Evolutionary conservation across 1,140 invertebrate genomes (phyloP).

Genomic region (Ctenoplectra terminalis): DNA sequence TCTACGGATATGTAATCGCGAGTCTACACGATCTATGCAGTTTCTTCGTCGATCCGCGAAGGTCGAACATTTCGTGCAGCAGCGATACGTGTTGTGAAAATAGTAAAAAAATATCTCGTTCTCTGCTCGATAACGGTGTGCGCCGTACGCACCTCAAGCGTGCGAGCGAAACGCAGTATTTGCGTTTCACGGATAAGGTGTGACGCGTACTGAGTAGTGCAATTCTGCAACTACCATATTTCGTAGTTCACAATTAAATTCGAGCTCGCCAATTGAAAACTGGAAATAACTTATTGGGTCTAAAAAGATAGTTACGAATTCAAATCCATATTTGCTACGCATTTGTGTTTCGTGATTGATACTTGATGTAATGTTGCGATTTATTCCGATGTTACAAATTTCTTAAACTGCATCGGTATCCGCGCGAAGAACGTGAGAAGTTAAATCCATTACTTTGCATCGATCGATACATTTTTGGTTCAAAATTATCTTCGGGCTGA

Average conservation of each 20-base stretch:
- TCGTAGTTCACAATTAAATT: not conserved
- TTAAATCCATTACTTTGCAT: too few relatives aligned
- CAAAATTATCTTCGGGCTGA: too few relatives aligned
- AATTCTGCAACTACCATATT: not conserved
- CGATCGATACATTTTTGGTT: too few relatives aligned
- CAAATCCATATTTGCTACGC: not conserved
- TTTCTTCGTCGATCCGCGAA: slow-evolving; percentile 1
- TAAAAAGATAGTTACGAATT: not conserved
- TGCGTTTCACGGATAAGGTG: not conserved
- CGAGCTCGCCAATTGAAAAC: not conserved
- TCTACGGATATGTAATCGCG: not conserved
- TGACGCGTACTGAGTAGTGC: slow-evolving; percentile 4
- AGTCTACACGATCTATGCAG: not conserved
- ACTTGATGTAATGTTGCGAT: not conserved
- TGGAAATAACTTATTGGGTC: not conserved
- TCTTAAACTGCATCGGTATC: not conserved
- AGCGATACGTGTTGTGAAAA: not conserved
- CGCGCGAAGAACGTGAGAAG: too few relatives aligned
- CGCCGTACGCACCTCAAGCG: not conserved
- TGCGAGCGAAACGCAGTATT: slow-evolving; percentile 1
- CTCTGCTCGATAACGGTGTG: not conserved
- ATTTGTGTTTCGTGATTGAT: not conserved
- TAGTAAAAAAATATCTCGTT: slow-evolving; percentile 17
- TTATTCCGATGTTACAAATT: not conserved
- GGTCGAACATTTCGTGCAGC: too few relatives aligned